Evolutionary conservation across 2,113 vertebrate genomes (phyloP).

Genomic region (Cygnus buccinator): DNA sequence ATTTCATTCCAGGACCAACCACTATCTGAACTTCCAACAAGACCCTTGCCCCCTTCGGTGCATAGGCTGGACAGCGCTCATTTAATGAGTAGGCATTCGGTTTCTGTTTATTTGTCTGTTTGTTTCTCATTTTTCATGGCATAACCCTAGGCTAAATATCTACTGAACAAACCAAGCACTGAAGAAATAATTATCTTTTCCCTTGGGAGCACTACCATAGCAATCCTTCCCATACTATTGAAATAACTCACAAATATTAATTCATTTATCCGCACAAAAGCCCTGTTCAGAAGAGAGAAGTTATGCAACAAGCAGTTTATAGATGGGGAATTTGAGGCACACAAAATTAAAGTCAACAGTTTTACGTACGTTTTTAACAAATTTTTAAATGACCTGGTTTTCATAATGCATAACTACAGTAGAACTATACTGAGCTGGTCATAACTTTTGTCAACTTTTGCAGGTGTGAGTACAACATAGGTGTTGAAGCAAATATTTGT

Average conservation of each 20-base stretch:
- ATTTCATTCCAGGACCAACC: background rate
- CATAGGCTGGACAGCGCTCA: background rate
- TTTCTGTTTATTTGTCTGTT: background rate
- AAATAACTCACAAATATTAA: background rate
- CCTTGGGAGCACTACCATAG: background rate
- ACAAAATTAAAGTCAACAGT: background rate
- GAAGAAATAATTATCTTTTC: background rate
- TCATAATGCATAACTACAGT: fast-evolving
- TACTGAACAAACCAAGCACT: background rate
- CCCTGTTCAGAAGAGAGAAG: background rate
- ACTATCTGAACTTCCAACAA: background rate
- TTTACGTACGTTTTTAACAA: background rate
- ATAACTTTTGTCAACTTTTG: background rate
- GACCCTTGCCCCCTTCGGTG: background rate
- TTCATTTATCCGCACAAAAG: background rate
- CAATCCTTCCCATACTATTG: background rate
- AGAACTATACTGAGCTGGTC: background rate
- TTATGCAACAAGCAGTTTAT: background rate
- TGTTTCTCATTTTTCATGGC: background rate
- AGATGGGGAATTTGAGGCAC: background rate
- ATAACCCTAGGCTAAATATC: background rate
- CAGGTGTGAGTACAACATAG: background rate
- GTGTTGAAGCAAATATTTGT: background rate
- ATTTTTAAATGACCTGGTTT: background rate
- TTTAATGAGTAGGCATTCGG: background rate